These are phyloP conservation scores for Gymnodraco acuticeps DNA, from an alignment of 2,797 vertebrate genomes.

Conservation along the genomic window DNA sequence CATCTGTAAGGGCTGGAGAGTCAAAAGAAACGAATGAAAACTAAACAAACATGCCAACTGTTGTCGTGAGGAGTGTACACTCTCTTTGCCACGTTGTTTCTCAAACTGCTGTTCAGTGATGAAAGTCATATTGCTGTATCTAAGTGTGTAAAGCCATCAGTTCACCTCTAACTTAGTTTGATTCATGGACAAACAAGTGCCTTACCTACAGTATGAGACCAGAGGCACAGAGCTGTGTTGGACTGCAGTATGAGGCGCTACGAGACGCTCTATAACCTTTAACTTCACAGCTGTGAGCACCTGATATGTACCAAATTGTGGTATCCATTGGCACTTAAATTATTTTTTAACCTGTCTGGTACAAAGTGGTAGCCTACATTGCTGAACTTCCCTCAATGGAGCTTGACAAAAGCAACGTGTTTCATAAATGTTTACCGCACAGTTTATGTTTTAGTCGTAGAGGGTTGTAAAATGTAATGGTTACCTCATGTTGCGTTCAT, in stretches of 20 bases:
- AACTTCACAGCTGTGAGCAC: conserved; percentile 53
- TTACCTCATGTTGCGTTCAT: conserved; percentile 77
- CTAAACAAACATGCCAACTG: conserved; percentile 64
- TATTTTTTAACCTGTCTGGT: conserved; percentile 61
- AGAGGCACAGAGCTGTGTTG: conserved; percentile 78
- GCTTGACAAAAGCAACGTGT: conserved; percentile 55
- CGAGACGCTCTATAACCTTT: conserved; percentile 59
- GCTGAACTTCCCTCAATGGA: conserved; percentile 49
- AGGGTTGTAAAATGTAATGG: conserved; percentile 62
- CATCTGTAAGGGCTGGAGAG: conserved; percentile 31
- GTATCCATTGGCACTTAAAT: conserved; percentile 59
- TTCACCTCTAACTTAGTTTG: conserved; percentile 74
- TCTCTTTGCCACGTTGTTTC: conserved; percentile 75
- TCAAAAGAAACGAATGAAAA: conserved; percentile 47
- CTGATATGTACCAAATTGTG: conserved; percentile 49
- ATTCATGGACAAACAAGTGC: conserved; percentile 85
- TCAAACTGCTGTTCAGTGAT: conserved; percentile 76
- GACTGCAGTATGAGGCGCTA: conserved; percentile 55
- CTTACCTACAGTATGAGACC: conserved; percentile 79
- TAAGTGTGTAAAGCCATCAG: conserved; percentile 79
- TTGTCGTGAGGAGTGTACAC: conserved; percentile 46
- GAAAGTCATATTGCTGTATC: conserved; percentile 78
- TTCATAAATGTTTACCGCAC: conserved; percentile 70
- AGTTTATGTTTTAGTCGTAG: conserved; percentile 61
- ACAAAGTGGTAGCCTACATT: conserved; percentile 54